Evolutionary conservation across 2,797 vertebrate species (phyloP), one percentile per base, ranked within the genome.

Genomic region (Buphagus erythrorhynchus): DNA sequence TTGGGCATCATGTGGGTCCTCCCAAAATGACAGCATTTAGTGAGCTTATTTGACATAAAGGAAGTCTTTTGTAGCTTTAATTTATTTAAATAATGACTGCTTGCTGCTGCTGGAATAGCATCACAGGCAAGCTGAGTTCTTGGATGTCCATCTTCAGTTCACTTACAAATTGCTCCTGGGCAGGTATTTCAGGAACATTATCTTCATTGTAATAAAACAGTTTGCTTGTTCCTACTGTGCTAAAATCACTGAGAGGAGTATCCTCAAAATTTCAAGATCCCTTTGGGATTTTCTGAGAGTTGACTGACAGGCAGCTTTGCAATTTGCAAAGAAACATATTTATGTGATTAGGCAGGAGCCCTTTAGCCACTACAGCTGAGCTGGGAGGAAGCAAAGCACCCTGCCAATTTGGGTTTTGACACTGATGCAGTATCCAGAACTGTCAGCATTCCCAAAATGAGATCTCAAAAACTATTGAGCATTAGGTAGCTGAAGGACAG

Each of bases 331-430:
- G 42, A 58, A 88, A 55, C 24, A 5, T 69, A 49, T 82, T 87
- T 80, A 59, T 89, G 80, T 86, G 62, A 72, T 94, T 55, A 90
- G 65, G 62, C 54, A 89, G 90, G 45, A 93, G 38, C 78, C 66
- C 80, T 87, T 84, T 73, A 92, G 81, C 90, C 31, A 9, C 46
- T 80, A 2, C 20, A 46, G 75, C 48, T 71, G 86, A 77, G 79
- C 19, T 83, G 79, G 48, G 72, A 96, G 36, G 54, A 57, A 92
- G 87, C 0, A 1, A 61, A 83, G 42, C 45, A 81, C 17, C 6
- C 46, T 91, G 91, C 75, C 83, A 84, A 36, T 73, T 86, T 88
- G 55, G 31, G 48, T 95, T 88, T 85, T 92, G 91, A 89, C 29
- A 66, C 26, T 31, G 46, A 57, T 58, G 51, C 29, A 36, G 42